Percentiles rank a stretch among this genome's conserved stretches.
Conservation (phyloP, 2,888 invertebrate genomes). For the Rapana venosa region DNA sequence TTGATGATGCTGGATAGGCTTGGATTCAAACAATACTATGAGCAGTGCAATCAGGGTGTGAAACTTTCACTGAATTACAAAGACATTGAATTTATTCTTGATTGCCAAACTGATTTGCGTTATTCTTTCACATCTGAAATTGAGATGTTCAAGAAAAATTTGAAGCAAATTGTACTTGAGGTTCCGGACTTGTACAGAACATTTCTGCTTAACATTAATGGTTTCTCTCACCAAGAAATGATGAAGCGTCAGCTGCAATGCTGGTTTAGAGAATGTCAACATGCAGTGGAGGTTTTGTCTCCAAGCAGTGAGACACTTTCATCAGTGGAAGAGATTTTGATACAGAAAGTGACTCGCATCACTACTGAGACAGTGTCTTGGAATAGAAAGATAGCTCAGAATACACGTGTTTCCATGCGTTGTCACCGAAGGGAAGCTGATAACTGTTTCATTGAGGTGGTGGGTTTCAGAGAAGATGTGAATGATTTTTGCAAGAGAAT, state of each 20-base stretch:
- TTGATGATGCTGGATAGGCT: neutral
- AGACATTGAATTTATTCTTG: neutral
- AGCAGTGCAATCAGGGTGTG: neutral
- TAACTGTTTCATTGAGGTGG: neutral
- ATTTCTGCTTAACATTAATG: neutral
- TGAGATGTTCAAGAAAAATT: neutral
- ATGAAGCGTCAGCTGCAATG: neutral
- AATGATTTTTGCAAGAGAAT: neutral
- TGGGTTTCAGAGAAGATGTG: neutral
- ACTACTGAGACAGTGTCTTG: neutral
- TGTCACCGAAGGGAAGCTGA: neutral
- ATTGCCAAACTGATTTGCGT: neutral
- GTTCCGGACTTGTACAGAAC: neutral
- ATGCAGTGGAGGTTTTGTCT: neutral
- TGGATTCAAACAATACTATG: neutral
- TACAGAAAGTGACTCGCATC: neutral
- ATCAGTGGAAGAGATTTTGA: neutral
- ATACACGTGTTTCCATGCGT: neutral
- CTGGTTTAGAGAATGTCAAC: neutral
- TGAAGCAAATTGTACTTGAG: neutral
- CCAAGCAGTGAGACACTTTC: neutral
- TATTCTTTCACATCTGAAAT: neutral
- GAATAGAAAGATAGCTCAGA: neutral
- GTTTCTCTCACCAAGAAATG: neutral
- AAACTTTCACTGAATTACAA: neutral